Evolutionary conservation across 2,113 vertebrate species (phyloP), one percentile per base, ranked within the genome.

Genomic region (Orcinus orca): DNA sequence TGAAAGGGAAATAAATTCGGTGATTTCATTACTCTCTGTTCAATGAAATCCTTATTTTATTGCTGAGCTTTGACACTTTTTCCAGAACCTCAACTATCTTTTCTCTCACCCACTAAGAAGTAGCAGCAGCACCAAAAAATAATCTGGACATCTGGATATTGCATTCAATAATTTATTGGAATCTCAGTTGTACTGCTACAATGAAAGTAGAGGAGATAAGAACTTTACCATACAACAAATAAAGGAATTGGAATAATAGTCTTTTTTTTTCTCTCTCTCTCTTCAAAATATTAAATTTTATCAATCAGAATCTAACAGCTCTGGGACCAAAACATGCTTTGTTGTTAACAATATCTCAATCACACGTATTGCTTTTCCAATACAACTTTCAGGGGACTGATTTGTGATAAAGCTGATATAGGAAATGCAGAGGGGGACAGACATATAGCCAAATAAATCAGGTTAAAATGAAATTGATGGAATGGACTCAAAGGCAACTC

Each of bases 251-350:
- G 93, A 87, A 88, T 80, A 90, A 87, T 67, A 53, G 90, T 36
- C 36, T 96, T 97, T 97, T 60, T 1, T 6, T 4, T 14, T 6
- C 1, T 13, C 26, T 50, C 3, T 7, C 77, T 90, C 91, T 88
- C 84, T 98, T 96, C 96, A 95, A 98, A 98, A 97, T 98, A 98
- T 97, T 98, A 98, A 92, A 97, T 97, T 97, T 98, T 98, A 98
- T 98, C 98, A 94, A 93, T 97, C 96, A 97, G 95, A 96, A 96
- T 96, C 97, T 97, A 95, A 86, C 85, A 97, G 96, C 95, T 96
- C 71, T 38, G 11, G 89, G 96, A 89, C 67, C 85, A 85, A 93
- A n/a, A 89, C 58, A 0, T 93, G 81, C 74, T 98, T 96, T 97
- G 95, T 97, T 92, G 96, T 93, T 93, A 96, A 93, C 93, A 94